A percentile compares a stretch with the other conserved stretches of the same genome.
Conservation (phyloP, 2,888 invertebrate species). For the Rotaria magnacalcarata region DNA sequence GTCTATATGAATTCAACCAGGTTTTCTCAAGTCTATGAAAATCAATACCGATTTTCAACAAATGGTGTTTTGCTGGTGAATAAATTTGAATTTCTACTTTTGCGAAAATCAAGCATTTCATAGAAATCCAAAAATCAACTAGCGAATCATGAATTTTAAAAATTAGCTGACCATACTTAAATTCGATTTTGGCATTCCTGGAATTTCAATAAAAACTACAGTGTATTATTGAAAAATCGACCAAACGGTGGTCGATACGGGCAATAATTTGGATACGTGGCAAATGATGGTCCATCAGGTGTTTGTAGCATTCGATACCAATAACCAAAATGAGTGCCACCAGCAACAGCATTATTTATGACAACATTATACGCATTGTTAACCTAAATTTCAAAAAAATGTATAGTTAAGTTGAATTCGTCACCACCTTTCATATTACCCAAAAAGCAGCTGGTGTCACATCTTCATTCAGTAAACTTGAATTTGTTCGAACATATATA, state of each 20-base stretch:
- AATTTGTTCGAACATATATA: conserved; percentile 41
- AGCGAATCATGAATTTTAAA: too few species aligned
- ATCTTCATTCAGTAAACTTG: conserved; percentile 44
- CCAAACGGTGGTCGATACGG: conserved; percentile 39
- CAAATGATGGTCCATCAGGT: conserved; percentile 43
- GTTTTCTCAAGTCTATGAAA: too few species aligned
- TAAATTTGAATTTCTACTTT: too few species aligned
- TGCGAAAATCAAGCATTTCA: too few species aligned
- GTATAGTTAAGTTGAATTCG: neutral
- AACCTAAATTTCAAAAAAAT: conserved; percentile 2
- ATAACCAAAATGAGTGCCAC: conserved; percentile 46
- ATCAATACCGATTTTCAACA: too few species aligned
- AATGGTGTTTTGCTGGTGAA: too few species aligned
- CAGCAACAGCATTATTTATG: conserved; percentile 41
- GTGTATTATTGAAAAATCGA: conserved; percentile 43
- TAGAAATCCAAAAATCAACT: too few species aligned
- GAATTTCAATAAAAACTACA: too few species aligned
- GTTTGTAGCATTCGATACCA: conserved; percentile 44
- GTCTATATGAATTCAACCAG: too few species aligned
- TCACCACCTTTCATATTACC: neutral
- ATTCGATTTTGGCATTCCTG: too few species aligned
- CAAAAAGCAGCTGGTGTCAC: conserved; percentile 38
- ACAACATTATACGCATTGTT: conserved; percentile 42
- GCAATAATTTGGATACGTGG: conserved; percentile 38
- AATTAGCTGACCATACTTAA: too few species aligned